phyloP scores from a whole-genome alignment of 2,797 vertebrate genomes.

The Melanogrammus aeglefinus region DNA sequence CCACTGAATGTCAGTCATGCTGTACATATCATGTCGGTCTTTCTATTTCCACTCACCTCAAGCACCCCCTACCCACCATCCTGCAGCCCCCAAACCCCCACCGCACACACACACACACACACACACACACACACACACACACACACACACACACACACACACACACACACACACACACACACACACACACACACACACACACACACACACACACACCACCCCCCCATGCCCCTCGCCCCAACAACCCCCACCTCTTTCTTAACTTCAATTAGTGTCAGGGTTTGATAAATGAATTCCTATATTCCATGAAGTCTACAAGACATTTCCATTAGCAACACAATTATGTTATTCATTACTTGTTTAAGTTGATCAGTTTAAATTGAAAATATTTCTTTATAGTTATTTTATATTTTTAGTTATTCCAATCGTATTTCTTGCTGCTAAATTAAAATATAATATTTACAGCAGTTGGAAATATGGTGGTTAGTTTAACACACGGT shows the following conservation, averaged over 20 bases:
- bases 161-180: background rate
- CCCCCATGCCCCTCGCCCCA: background rate
- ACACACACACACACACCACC: background rate
- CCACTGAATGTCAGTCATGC: background rate
- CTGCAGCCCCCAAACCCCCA: too few species aligned
- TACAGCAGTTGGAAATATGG: background rate
- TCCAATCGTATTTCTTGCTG: background rate
- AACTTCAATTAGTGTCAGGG: slow-evolving; percentile 8
- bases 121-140: background rate
- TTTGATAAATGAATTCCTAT: slow-evolving; percentile 7
- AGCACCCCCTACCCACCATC: background rate
- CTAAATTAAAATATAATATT: slow-evolving; percentile 1
- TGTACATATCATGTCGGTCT: slow-evolving; percentile 2
- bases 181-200: too few species aligned
- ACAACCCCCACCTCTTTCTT: background rate
- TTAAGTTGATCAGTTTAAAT: background rate
- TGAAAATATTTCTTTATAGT: background rate
- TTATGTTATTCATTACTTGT: background rate
- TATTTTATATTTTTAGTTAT: slow-evolving; percentile 2
- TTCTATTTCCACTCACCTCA: slow-evolving; percentile 3
- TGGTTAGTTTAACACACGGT: slow-evolving; percentile 1
- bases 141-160: background rate
- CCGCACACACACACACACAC: too few species aligned
- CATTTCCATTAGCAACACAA: slow-evolving; percentile 1
- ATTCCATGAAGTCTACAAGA: background rate